Conservation (phyloP, 2,113 vertebrate species). For the Brachionichthys hirsutus region DNA sequence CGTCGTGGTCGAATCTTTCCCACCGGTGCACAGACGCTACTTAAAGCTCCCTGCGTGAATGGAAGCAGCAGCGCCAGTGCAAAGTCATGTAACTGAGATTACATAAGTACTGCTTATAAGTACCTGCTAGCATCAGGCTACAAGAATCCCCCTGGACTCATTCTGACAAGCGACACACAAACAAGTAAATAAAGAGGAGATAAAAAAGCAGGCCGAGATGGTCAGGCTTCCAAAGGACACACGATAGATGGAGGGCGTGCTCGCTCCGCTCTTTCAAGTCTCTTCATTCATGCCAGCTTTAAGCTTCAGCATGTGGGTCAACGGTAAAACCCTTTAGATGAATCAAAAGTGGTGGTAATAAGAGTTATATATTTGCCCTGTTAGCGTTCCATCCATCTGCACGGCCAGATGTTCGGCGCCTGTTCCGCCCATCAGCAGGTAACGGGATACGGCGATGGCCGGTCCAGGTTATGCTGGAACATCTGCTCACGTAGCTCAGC, state of each 20-base stretch:
- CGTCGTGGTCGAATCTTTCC: constrained; percentile 46
- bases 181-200: too few relatives aligned
- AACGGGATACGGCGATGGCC: too few relatives aligned
- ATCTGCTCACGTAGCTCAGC: constrained; percentile 36
- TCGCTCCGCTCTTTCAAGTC: too few relatives aligned
- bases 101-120: constrained; percentile 35
- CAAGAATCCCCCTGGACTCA: not conserved
- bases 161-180: too few relatives aligned
- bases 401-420: too few relatives aligned
- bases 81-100: constrained; percentile 52
- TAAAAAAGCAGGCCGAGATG: too few relatives aligned
- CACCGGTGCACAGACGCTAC: constrained; percentile 44
- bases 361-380: constrained; percentile 38
- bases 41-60: constrained; percentile 38
- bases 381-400: too few relatives aligned
- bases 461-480: constrained; percentile 23
- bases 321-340: constrained; percentile 19
- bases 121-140: not conserved
- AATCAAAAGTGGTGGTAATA: constrained; percentile 37
- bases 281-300: too few relatives aligned
- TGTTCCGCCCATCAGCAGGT: too few relatives aligned
- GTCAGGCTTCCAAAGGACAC: too few relatives aligned
- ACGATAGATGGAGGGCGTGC: too few relatives aligned
- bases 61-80: constrained; percentile 40
- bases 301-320: constrained; percentile 31